Evolutionary conservation across 2,797 vertebrate genomes (phyloP).

Genomic region (Tragopan temminckii): DNA sequence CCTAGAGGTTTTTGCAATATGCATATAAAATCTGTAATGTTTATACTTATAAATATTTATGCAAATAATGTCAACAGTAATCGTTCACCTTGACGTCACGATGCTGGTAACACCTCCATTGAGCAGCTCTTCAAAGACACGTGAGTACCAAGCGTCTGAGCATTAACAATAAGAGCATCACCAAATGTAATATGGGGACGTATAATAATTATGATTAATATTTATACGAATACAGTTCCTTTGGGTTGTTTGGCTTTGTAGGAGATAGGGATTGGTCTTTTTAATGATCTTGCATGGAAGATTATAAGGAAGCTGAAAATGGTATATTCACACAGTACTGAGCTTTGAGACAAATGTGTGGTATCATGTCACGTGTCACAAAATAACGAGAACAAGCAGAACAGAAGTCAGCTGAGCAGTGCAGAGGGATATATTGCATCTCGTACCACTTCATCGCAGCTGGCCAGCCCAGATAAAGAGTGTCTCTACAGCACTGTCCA

Average conservation of each 20-base stretch:
- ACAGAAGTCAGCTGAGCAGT: slow-evolving; percentile 21
- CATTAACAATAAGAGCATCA: neutral
- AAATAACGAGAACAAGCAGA: slow-evolving; percentile 5
- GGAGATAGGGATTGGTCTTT: neutral
- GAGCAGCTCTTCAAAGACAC: neutral
- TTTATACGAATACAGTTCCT: neutral
- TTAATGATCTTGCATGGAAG: neutral
- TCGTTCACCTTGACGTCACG: neutral
- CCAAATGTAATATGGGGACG: neutral
- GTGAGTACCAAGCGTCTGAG: neutral
- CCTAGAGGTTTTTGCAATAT: neutral
- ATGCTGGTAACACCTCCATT: neutral
- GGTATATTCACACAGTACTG: neutral
- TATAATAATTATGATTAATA: neutral
- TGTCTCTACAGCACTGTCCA: neutral
- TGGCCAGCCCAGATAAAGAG: neutral
- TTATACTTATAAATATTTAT: neutral
- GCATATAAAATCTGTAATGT: neutral
- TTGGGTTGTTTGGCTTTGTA: neutral
- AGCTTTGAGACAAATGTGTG: neutral
- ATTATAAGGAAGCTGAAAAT: neutral
- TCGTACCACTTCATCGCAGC: neutral
- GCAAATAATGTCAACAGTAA: neutral
- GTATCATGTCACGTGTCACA: neutral
- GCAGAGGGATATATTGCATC: slow-evolving; percentile 21